Evolutionary conservation across 2,113 vertebrate genomes (phyloP).

Genomic region (Halcyon malimbica): DNA sequence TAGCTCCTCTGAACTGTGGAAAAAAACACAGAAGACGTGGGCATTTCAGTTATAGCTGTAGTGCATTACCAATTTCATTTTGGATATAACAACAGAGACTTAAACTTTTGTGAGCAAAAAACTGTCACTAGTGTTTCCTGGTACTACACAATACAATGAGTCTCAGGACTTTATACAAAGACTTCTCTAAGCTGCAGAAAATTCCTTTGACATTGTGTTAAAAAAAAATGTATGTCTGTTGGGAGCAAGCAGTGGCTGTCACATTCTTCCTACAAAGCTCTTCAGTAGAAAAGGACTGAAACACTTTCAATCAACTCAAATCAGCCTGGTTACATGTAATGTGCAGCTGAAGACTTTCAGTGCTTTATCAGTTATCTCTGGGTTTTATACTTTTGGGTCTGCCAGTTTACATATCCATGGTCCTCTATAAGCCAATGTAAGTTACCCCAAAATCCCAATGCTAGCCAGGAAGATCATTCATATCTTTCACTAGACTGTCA

Average conservation of each 20-base stretch:
- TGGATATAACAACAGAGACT: not conserved
- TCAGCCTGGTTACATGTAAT: not conserved
- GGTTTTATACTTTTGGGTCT: not conserved
- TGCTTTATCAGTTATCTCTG: slow-evolving; percentile 31
- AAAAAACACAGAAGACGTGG: not conserved
- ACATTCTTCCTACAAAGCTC: slow-evolving; percentile 12
- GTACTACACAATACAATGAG: not conserved
- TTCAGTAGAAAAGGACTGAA: not conserved
- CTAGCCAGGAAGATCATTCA: not conserved
- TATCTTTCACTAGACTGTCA: not conserved
- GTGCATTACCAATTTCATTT: not conserved
- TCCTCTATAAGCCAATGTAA: not conserved
- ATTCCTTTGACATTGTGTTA: not conserved
- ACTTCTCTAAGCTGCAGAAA: not conserved
- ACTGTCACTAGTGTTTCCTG: not conserved
- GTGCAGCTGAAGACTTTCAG: slow-evolving; percentile 20
- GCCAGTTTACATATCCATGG: not conserved
- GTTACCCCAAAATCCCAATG: not conserved
- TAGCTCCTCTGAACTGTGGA: not conserved
- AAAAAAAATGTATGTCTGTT: not conserved
- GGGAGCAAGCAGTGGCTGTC: slow-evolving; percentile 17
- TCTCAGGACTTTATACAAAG: not conserved
- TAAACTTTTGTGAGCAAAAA: not conserved
- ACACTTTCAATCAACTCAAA: not conserved
- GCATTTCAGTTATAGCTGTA: not conserved